Evolutionary conservation across 2,113 vertebrate species (phyloP).

Genomic region (Bufo bufo): DNA sequence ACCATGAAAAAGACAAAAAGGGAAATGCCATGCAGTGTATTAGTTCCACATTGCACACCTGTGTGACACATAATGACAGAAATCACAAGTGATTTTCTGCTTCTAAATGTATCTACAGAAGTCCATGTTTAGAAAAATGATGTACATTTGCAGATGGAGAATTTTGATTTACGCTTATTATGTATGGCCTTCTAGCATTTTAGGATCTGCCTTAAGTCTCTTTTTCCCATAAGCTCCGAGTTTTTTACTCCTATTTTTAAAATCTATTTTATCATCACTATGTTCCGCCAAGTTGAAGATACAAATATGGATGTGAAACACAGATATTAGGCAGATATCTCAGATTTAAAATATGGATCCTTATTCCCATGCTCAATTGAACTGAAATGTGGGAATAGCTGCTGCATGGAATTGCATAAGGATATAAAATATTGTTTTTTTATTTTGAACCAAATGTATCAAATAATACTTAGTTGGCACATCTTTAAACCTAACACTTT

Average conservation of each 20-base stretch:
- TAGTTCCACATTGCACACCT: slow-evolving; percentile 8
- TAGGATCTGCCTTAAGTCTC: not conserved
- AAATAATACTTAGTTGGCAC: no score
- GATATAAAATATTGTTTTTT: no score
- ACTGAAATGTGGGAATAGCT: no score
- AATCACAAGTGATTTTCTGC: slow-evolving; percentile 9
- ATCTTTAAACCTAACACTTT: no score
- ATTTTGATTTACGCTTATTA: not conserved
- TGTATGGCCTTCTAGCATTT: not conserved
- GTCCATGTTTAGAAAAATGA: not conserved
- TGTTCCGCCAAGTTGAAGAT: no score
- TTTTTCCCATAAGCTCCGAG: not conserved
- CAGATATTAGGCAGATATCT: no score
- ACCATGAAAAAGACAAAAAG: not conserved
- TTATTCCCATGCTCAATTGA: no score
- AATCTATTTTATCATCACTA: not conserved
- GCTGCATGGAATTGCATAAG: no score
- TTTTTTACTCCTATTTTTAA: not conserved
- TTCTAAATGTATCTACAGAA: not conserved
- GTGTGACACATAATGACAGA: not conserved
- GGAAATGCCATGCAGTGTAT: slow-evolving; percentile 21
- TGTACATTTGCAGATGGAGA: not conserved
- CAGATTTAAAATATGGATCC: no score
- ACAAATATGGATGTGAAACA: no score
- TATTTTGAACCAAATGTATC: no score